These are phyloP conservation scores for Loripinus fragilis DNA, from an alignment of 2,888 invertebrate genomes.

Conservation along the genomic window DNA sequence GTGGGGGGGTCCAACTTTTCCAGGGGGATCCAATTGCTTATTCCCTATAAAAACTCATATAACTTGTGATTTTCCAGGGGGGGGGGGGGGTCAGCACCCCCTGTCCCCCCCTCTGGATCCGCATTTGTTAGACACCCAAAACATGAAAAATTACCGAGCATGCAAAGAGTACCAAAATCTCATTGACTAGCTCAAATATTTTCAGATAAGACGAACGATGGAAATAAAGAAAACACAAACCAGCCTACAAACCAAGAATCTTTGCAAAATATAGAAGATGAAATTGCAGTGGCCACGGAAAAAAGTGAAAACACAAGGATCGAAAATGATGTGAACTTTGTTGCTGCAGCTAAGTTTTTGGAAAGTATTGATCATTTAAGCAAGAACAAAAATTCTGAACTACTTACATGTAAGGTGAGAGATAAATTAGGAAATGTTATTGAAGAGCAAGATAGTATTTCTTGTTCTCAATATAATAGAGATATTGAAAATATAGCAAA, in stretches of 20 bases:
- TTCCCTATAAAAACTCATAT: too few relatives aligned
- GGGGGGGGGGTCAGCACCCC: too few relatives aligned
- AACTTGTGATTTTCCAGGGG: too few relatives aligned
- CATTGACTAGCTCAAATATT: too few relatives aligned
- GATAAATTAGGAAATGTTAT: background rate
- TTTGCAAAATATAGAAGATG: background rate
- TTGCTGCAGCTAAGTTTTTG: background rate
- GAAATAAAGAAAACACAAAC: too few relatives aligned
- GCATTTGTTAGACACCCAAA: too few relatives aligned
- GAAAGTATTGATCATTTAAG: background rate
- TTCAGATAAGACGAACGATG: too few relatives aligned
- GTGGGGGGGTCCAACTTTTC: too few relatives aligned
- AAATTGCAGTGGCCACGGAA: background rate
- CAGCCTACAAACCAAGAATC: background rate
- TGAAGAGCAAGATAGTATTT: background rate
- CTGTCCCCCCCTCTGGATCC: too few relatives aligned
- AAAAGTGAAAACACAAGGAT: background rate
- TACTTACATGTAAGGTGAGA: background rate
- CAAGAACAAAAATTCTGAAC: background rate
- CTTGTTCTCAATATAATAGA: background rate
- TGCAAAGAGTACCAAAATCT: too few relatives aligned
- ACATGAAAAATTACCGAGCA: too few relatives aligned
- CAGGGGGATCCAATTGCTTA: too few relatives aligned
- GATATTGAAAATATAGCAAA: background rate
- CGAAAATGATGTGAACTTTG: background rate